These are phyloP conservation scores for Oreamnos americanus DNA, from an alignment of 2,113 vertebrate species.

Conservation along the genomic window DNA sequence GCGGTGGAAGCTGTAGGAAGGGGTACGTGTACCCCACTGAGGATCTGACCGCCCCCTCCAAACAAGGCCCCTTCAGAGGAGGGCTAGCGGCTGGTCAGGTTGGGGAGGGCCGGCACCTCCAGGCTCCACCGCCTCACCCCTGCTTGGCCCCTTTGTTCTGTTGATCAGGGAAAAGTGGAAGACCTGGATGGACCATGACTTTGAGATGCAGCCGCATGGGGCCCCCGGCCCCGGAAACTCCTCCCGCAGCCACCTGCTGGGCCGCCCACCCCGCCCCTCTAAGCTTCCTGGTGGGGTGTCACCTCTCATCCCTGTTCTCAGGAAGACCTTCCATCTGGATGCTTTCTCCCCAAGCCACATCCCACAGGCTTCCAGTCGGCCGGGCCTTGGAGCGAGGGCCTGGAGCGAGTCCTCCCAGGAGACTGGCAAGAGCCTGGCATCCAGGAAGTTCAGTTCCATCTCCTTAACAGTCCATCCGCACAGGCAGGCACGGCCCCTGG, in stretches of 20 bases:
- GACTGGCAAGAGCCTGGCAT: neutral
- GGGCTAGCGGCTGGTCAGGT: neutral
- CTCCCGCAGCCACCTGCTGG: constrained; percentile 47
- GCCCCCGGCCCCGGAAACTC: neutral
- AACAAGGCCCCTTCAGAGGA: neutral
- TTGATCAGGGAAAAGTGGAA: neutral
- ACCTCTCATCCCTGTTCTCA: constrained; percentile 46
- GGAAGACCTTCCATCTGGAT: constrained; percentile 49
- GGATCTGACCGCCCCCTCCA: too few relatives aligned
- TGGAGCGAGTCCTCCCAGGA: neutral
- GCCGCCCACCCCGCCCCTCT: neutral
- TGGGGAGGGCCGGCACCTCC: too few relatives aligned
- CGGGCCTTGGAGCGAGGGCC: neutral
- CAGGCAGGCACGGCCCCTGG: constrained; percentile 50
- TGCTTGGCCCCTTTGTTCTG: neutral
- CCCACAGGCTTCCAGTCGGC: neutral
- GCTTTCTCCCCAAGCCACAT: constrained; percentile 49
- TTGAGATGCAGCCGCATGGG: constrained; percentile 32
- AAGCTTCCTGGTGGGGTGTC: neutral
- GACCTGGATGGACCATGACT: constrained; percentile 58
- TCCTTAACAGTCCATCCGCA: constrained; percentile 66
- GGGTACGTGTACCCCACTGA: neutral
- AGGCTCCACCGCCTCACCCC: neutral
- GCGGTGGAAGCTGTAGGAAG: neutral
- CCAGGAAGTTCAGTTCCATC: constrained; percentile 71